These are phyloP conservation scores for Grapholita molesta DNA, from an alignment of 1,140 invertebrate species.

Conservation along the genomic window DNA sequence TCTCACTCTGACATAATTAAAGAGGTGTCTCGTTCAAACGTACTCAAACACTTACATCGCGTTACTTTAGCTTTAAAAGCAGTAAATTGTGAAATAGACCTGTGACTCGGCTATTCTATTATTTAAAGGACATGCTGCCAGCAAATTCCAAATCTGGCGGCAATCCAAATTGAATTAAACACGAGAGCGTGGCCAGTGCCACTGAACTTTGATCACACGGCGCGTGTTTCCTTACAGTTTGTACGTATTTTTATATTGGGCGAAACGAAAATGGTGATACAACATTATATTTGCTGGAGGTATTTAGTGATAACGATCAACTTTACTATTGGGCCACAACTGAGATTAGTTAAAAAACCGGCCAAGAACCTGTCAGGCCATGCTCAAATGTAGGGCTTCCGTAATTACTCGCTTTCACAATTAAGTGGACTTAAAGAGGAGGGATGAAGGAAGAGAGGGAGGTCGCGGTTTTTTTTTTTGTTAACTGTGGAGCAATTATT, in stretches of 20 bases:
- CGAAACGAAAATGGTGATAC: neutral
- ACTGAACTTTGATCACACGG: conserved; percentile 45
- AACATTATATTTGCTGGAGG: too few species aligned
- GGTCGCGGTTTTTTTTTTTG: too few species aligned
- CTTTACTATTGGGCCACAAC: too few species aligned
- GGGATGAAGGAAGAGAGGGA: too few species aligned
- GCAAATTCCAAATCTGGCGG: conserved; percentile 62
- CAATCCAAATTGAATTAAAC: conserved; percentile 67
- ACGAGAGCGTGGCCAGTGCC: conserved; percentile 38
- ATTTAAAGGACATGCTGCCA: conserved; percentile 60
- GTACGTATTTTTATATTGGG: neutral
- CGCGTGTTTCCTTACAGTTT: neutral
- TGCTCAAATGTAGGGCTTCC: too few species aligned
- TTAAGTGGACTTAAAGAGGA: too few species aligned
- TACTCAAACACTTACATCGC: conserved; percentile 21
- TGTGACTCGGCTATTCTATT: conserved; percentile 56
- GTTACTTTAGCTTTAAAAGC: conserved; percentile 29
- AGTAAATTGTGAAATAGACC: conserved; percentile 44
- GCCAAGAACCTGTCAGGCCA: too few species aligned
- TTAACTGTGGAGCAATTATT: too few species aligned
- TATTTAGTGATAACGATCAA: too few species aligned
- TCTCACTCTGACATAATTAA: neutral
- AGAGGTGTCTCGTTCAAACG: neutral
- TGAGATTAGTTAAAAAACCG: too few species aligned
- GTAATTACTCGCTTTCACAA: too few species aligned